Conservation (phyloP, 1,140 invertebrate genomes). For the Drosophila prosaltans region DNA sequence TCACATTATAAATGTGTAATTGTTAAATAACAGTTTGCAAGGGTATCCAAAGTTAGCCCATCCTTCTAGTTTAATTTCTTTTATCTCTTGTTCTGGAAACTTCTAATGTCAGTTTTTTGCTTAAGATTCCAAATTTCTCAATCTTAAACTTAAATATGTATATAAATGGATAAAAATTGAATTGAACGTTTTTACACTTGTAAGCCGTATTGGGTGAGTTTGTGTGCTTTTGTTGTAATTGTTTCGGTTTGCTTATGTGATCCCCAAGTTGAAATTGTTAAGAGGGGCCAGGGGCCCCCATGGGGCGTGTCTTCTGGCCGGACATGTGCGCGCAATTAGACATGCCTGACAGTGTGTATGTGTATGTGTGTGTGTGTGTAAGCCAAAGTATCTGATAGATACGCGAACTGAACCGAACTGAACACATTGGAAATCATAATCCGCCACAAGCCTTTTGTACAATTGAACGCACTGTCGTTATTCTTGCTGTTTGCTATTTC, state of each 20-base stretch:
- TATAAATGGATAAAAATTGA: not conserved
- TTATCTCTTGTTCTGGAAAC: too few relatives aligned
- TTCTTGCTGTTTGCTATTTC: slow-evolving; percentile 22
- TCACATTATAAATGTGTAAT: too few relatives aligned
- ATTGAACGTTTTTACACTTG: too few relatives aligned
- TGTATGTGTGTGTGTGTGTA: slow-evolving; percentile 46
- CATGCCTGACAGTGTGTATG: slow-evolving; percentile 52
- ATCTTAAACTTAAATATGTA: not conserved
- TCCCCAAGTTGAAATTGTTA: not conserved
- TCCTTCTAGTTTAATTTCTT: too few relatives aligned
- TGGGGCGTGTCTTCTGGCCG: slow-evolving; percentile 61
- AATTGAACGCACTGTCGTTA: slow-evolving; percentile 74
- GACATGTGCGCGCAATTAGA: slow-evolving; percentile 77
- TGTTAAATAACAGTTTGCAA: too few relatives aligned
- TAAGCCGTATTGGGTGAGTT: slow-evolving; percentile 36
- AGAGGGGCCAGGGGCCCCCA: slow-evolving; percentile 20
- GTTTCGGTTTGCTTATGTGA: slow-evolving; percentile 29
- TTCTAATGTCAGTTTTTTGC: too few relatives aligned
- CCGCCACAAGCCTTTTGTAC: slow-evolving; percentile 78
- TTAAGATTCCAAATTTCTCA: not conserved
- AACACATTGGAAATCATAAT: slow-evolving; percentile 67
- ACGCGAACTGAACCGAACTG: slow-evolving; percentile 39
- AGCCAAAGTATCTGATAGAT: slow-evolving; percentile 75
- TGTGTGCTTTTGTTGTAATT: slow-evolving; percentile 57
- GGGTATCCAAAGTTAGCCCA: too few relatives aligned